These are phyloP conservation scores for Lasiurus cinereus DNA, from an alignment of 2,113 vertebrate species.

Conservation along the genomic window DNA sequence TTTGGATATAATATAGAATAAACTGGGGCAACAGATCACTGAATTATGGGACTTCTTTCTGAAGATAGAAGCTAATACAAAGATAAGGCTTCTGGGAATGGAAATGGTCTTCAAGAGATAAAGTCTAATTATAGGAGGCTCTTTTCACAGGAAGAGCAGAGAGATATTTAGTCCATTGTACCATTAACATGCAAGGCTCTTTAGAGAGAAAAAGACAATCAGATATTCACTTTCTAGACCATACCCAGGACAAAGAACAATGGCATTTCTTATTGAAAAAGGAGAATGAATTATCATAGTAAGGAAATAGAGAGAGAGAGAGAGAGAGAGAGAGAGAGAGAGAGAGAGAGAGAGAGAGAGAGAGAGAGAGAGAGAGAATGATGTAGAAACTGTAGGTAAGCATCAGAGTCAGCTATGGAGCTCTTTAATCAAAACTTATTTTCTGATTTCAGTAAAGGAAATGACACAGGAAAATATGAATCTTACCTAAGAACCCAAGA, in stretches of 20 bases:
- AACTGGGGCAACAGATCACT: neutral
- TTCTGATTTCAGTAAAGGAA: slow-evolving; percentile 39
- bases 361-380: neutral
- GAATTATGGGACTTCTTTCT: neutral
- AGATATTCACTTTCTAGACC: neutral
- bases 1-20: neutral
- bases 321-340: neutral
- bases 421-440: neutral
- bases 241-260: neutral
- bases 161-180: neutral
- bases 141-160: neutral
- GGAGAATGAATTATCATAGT: neutral
- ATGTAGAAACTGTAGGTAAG: neutral
- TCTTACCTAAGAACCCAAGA: neutral
- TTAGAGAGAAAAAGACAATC: neutral
- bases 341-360: neutral
- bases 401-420: neutral
- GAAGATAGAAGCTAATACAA: neutral
- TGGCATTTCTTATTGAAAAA: neutral
- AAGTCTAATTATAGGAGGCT: neutral
- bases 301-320: neutral
- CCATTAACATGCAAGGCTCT: neutral
- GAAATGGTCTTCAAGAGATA: neutral
- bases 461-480: neutral
- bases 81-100: neutral